A percentile compares a stretch with the other conserved stretches of the same genome.
Evolutionary conservation across 2,888 invertebrate species (phyloP).

Genomic region (Cremastinae sp.): DNA sequence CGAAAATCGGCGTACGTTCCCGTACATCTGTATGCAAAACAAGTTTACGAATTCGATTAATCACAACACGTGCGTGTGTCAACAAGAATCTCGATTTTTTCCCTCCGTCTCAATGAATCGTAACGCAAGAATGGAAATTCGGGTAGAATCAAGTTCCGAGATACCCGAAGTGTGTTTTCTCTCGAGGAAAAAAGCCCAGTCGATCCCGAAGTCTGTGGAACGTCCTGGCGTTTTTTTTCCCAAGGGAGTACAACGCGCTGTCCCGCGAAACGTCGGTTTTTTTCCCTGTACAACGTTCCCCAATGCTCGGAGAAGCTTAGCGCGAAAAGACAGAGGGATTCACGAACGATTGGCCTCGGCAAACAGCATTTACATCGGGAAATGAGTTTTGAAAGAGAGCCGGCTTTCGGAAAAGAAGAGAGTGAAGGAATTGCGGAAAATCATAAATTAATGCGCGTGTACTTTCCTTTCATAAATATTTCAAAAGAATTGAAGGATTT

Average conservation of each 20-base stretch:
- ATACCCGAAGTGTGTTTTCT: no score
- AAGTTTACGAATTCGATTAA: background rate
- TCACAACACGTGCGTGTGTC: no score
- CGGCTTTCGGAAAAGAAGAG: constrained; percentile 16
- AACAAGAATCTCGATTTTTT: background rate
- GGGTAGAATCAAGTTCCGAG: no score
- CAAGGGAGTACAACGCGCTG: constrained; percentile 23
- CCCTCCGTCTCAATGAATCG: background rate
- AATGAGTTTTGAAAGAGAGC: constrained; percentile 76
- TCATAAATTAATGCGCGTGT: constrained; percentile 43
- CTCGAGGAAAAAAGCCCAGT: no score
- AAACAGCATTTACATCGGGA: constrained; percentile 78
- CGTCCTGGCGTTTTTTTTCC: constrained; percentile 32
- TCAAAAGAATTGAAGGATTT: no score
- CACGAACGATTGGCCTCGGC: constrained; percentile 64
- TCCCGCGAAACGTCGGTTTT: constrained; percentile 58
- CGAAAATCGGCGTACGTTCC: background rate
- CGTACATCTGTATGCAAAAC: background rate
- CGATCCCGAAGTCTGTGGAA: background rate
- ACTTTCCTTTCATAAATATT: constrained; percentile 44
- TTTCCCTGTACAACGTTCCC: constrained; percentile 42
- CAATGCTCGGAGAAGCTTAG: constrained; percentile 54
- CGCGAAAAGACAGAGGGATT: constrained; percentile 58
- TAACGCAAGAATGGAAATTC: no score
- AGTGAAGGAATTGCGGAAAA: constrained; percentile 38